A percentile compares a stretch with the other conserved stretches of the same genome.
These are phyloP conservation scores for Brenthis daphne DNA, from an alignment of 2,888 invertebrate genomes.

Conservation along the genomic window DNA sequence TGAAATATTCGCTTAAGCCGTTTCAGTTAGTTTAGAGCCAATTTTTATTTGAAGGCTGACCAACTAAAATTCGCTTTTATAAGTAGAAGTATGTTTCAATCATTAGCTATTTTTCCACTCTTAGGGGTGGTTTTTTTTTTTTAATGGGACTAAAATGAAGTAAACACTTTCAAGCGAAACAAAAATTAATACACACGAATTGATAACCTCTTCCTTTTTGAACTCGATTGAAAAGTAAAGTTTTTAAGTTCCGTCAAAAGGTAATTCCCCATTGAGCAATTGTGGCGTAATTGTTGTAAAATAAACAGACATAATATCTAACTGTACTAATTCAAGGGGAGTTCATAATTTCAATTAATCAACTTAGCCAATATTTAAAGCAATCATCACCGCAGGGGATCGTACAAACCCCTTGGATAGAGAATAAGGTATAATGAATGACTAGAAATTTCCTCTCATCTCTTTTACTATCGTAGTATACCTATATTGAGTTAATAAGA, in stretches of 20 bases:
- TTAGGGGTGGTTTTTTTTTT: no score
- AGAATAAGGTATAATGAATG: conserved; percentile 42
- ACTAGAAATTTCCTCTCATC: conserved; percentile 34
- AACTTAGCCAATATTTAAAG: conserved; percentile 35
- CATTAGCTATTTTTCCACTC: no score
- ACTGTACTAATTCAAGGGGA: conserved; percentile 28
- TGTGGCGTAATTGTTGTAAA: neutral
- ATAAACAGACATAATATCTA: conserved; percentile 19
- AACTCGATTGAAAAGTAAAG: no score
- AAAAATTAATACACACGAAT: no score
- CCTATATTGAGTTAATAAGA: neutral
- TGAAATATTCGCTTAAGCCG: no score
- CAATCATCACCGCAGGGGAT: conserved; percentile 47
- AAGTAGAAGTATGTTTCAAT: no score
- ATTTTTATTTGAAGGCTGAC: no score
- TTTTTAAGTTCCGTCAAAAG: neutral
- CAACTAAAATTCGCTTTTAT: no score
- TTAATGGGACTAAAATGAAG: no score
- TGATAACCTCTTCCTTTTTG: no score
- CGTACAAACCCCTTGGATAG: conserved; percentile 38
- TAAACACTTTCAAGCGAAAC: no score
- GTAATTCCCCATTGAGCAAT: neutral
- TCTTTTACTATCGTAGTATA: neutral
- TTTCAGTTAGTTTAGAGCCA: no score
- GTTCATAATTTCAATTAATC: conserved; percentile 43